These are phyloP conservation scores for Macrotus californicus DNA, from an alignment of 2,113 vertebrate species.

Conservation along the genomic window DNA sequence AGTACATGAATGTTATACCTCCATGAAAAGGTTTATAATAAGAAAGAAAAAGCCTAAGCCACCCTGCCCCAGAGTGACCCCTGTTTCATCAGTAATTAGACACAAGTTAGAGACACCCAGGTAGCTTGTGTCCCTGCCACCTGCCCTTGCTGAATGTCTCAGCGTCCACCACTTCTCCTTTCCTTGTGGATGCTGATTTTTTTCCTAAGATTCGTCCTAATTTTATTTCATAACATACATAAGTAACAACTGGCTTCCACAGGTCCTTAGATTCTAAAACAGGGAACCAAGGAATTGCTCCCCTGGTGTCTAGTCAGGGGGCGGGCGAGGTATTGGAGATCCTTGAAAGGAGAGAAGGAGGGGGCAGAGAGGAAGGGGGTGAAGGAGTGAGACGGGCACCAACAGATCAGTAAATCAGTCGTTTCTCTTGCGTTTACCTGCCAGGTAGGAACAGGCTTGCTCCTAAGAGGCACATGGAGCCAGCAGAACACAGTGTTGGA, in stretches of 20 bases:
- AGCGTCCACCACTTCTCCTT: background rate
- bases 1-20: background rate
- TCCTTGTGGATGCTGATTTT: background rate
- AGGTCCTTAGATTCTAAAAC: background rate
- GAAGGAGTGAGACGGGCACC: background rate
- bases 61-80: background rate
- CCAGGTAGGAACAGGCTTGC: background rate
- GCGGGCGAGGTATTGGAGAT: background rate
- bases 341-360: background rate
- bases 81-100: background rate
- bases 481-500: background rate
- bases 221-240: background rate
- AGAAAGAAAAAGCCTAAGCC: background rate
- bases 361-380: background rate
- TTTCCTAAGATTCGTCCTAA: background rate
- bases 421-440: background rate
- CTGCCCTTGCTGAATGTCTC: background rate
- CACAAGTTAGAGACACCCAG: background rate
- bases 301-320: background rate
- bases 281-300: background rate
- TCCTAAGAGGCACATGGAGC: conserved; percentile 18
- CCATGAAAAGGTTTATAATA: background rate
- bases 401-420: background rate
- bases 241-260: background rate
- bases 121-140: background rate